Conservation (phyloP, 1,140 invertebrate genomes). For the Papilio helenus region DNA sequence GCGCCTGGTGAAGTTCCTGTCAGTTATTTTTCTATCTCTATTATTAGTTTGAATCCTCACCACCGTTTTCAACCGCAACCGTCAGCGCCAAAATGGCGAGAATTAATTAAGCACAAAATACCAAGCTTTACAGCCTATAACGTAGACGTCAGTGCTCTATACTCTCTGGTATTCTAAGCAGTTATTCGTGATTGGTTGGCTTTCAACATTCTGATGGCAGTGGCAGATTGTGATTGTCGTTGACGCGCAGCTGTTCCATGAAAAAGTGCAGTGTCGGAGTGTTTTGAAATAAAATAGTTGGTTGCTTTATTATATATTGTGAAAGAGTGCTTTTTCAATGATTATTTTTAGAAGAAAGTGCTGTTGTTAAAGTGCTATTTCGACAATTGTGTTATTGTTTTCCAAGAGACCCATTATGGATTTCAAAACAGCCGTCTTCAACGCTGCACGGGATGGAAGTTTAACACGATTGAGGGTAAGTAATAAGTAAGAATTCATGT, state of each 20-base stretch:
- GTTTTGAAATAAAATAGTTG: constrained; percentile 76
- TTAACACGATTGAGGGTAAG: constrained; percentile 78
- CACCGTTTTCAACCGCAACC: too few species aligned
- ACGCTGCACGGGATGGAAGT: constrained; percentile 78
- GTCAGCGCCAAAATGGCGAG: too few species aligned
- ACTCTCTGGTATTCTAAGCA: not conserved
- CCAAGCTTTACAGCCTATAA: too few species aligned
- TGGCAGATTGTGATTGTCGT: constrained; percentile 59
- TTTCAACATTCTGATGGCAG: constrained; percentile 42
- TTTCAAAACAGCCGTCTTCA: constrained; percentile 81
- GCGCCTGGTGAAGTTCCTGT: too few species aligned
- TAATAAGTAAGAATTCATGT: constrained; percentile 45
- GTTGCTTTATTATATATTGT: constrained; percentile 68
- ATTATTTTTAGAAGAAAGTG: constrained; percentile 77
- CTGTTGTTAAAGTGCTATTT: constrained; percentile 72
- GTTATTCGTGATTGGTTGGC: constrained; percentile 8
- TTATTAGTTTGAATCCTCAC: too few species aligned
- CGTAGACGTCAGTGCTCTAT: too few species aligned
- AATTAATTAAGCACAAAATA: too few species aligned
- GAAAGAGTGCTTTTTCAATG: constrained; percentile 73
- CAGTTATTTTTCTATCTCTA: too few species aligned
- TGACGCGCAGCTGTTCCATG: constrained; percentile 67
- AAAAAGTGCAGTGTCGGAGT: constrained; percentile 70
- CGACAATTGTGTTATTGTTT: constrained; percentile 63
- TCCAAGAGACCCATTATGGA: constrained; percentile 78